phyloP scores from a whole-genome alignment of 2,797 vertebrate species.

The Smutsia gigantea region DNA sequence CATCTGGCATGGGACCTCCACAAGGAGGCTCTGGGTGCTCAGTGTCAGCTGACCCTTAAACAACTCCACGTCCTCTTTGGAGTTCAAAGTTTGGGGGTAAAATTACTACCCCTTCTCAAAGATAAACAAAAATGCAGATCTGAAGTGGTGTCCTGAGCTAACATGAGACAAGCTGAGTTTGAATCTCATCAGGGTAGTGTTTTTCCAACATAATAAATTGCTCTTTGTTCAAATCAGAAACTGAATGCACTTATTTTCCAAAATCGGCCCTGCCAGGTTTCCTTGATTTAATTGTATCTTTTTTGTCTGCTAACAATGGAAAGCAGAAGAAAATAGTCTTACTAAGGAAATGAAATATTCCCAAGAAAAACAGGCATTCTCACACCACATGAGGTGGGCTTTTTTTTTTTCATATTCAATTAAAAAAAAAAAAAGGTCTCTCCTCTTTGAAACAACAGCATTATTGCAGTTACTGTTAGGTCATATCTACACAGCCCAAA shows the following conservation, averaged over 20 bases:
- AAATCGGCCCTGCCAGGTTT: conserved; percentile 77
- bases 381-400: conserved; percentile 58
- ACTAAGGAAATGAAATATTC: conserved; percentile 78
- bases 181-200: conserved; percentile 60
- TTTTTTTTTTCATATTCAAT: conserved; percentile 68
- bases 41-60: conserved; percentile 42
- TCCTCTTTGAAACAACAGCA: conserved; percentile 65
- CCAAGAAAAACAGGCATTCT: conserved; percentile 76
- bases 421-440: conserved; percentile 64
- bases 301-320: conserved; percentile 81
- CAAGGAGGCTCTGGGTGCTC: background rate
- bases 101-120: conserved; percentile 57
- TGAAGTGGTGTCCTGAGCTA: conserved; percentile 7
- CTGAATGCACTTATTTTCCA: conserved; percentile 78
- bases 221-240: conserved; percentile 79
- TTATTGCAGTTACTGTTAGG: conserved; percentile 46
- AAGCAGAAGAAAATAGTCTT: conserved; percentile 80
- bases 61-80: background rate
- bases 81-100: conserved; percentile 64
- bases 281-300: conserved; percentile 81
- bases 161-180: background rate
- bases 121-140: conserved; percentile 55
- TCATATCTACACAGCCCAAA: conserved; percentile 59
- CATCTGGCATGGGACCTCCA: background rate
- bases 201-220: conserved; percentile 77